These are phyloP conservation scores for Dicyrtomina minuta DNA, from an alignment of 2,888 invertebrate species.

Conservation along the genomic window DNA sequence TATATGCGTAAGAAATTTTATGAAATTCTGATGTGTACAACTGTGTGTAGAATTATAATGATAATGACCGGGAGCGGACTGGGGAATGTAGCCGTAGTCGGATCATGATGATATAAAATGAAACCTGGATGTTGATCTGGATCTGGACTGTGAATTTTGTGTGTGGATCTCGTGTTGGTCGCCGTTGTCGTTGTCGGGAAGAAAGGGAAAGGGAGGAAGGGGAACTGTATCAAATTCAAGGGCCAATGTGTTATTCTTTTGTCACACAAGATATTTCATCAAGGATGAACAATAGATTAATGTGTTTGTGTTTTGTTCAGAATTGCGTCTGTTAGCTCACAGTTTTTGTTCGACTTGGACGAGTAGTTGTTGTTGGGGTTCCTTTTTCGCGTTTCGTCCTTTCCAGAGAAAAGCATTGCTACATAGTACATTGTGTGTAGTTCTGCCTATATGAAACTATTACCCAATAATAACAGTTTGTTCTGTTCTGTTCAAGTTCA, in stretches of 20 bases:
- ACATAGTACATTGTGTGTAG: too few relatives aligned
- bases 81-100: too few relatives aligned
- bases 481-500: background rate
- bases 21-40: too few relatives aligned
- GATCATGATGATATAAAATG: too few relatives aligned
- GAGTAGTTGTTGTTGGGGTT: background rate
- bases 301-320: slow-evolving; percentile 6
- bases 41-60: too few relatives aligned
- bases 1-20: too few relatives aligned
- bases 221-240: slow-evolving; percentile 28
- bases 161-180: background rate
- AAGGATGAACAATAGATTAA: slow-evolving; percentile 18
- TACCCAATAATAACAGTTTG: background rate
- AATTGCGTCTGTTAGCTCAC: background rate
- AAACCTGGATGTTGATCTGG: too few relatives aligned
- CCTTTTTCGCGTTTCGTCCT: background rate
- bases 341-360: too few relatives aligned
- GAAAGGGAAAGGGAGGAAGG: background rate
- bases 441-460: background rate
- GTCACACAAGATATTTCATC: background rate
- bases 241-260: slow-evolving; percentile 5
- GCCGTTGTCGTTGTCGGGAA: slow-evolving; percentile 8
- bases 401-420: too few relatives aligned
- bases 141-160: too few relatives aligned
- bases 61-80: too few relatives aligned